phyloP scores from a whole-genome alignment of 1,140 invertebrate genomes.

The Cyclargus thomasi region DNA sequence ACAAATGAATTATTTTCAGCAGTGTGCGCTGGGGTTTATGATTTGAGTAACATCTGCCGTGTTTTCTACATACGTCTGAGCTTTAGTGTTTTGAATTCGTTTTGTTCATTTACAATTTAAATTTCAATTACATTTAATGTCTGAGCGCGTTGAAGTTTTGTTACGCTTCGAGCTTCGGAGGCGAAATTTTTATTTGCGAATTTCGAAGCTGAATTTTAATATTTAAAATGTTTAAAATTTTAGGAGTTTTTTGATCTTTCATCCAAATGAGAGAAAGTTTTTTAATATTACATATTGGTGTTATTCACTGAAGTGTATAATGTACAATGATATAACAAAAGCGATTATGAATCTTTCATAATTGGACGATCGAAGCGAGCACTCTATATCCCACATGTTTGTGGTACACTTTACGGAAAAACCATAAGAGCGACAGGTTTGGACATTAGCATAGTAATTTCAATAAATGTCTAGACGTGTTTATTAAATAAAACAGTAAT shows the following conservation, averaged over 20 bases:
- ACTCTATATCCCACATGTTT: too few species aligned
- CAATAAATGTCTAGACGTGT: too few species aligned
- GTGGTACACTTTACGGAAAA: too few species aligned
- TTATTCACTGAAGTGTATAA: too few species aligned
- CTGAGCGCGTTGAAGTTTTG: background rate
- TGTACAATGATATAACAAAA: too few species aligned
- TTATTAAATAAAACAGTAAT: too few species aligned
- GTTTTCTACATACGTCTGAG: background rate
- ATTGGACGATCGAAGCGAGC: too few species aligned
- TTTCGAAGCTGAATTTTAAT: background rate
- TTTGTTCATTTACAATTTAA: conserved; percentile 4
- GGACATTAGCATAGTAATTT: too few species aligned
- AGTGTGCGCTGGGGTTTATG: conserved; percentile 16
- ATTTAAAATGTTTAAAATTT: background rate
- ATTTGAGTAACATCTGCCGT: conserved; percentile 15
- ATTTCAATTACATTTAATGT: conserved; percentile 4
- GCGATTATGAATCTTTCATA: too few species aligned
- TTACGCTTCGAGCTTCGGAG: background rate
- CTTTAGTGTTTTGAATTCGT: background rate
- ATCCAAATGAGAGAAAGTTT: background rate
- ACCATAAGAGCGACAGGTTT: too few species aligned
- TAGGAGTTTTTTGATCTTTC: background rate
- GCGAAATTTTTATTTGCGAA: background rate
- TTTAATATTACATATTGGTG: background rate
- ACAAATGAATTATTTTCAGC: conserved; percentile 23